Percentiles rank a stretch among this genome's conserved stretches.
Evolutionary conservation across 2,113 vertebrate genomes (phyloP).

Genomic region (Diphyllodes magnificus): DNA sequence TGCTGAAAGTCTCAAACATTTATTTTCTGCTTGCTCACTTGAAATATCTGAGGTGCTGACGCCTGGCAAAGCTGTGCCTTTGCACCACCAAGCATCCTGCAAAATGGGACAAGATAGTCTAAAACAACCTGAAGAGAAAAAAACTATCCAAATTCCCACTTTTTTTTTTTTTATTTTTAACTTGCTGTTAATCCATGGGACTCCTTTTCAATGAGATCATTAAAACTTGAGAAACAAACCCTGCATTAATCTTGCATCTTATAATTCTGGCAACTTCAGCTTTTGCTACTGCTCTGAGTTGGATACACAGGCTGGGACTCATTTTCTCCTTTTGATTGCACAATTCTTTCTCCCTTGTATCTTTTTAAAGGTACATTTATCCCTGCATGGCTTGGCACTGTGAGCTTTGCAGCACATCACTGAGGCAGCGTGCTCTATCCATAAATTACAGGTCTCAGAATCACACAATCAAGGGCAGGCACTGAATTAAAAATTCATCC

Average conservation of each 20-base stretch:
- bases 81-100: neutral
- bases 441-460: neutral
- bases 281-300: neutral
- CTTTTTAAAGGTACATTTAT: neutral
- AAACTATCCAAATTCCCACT: neutral
- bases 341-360: neutral
- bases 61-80: neutral
- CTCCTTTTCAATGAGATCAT: neutral
- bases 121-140: neutral
- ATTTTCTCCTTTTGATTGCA: neutral
- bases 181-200: neutral
- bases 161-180: neutral
- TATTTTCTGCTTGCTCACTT: neutral
- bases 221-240: neutral
- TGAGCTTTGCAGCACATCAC: neutral
- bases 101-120: neutral
- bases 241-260: neutral
- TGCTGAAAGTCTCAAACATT: neutral
- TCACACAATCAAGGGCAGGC: neutral
- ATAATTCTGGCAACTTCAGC: neutral
- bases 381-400: fast-evolving
- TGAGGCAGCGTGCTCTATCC: neutral
- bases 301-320: neutral
- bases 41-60: neutral
- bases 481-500: neutral